A percentile compares a stretch with the other conserved stretches of the same genome.
Conservation (phyloP, 2,888 invertebrate species). For the Asteroscopus sphinx region DNA sequence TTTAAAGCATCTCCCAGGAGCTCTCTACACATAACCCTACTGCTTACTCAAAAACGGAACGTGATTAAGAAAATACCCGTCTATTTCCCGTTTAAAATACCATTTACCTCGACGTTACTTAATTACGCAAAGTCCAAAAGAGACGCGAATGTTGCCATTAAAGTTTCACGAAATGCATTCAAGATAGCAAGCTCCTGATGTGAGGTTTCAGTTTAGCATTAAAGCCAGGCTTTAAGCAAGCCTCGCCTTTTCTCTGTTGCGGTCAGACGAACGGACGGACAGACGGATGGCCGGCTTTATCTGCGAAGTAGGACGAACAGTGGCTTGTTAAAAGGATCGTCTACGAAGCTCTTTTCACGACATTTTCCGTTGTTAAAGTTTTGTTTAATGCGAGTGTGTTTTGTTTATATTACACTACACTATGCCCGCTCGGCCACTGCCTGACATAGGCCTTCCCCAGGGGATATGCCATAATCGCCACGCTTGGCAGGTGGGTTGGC, state of each 20-base stretch:
- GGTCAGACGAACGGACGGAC: constrained; percentile 32
- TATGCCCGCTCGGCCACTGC: no score
- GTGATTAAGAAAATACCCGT: constrained; percentile 21
- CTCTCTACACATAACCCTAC: constrained; percentile 1
- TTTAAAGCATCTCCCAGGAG: neutral
- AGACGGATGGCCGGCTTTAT: constrained; percentile 23
- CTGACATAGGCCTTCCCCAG: no score
- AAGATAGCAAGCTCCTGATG: constrained; percentile 50
- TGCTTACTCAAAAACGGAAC: constrained; percentile 16
- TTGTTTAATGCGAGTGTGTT: constrained; percentile 6
- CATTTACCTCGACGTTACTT: constrained; percentile 23
- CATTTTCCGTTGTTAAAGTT: constrained; percentile 21
- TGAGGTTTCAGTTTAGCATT: constrained; percentile 46
- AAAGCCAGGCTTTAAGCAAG: constrained; percentile 48
- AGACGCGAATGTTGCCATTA: constrained; percentile 36
- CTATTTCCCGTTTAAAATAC: constrained; percentile 7
- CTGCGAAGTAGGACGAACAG: constrained; percentile 36
- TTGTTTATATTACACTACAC: constrained; percentile 10
- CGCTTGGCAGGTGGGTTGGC: no score
- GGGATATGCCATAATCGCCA: no score
- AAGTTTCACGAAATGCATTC: constrained; percentile 54
- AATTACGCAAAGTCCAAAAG: constrained; percentile 42
- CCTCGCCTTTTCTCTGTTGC: constrained; percentile 49
- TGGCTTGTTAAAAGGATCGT: constrained; percentile 43
- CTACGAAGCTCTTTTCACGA: constrained; percentile 31